Base-by-base conservation (phyloP, 2,113 vertebrate genomes). In the Globicephala melas region DNA sequence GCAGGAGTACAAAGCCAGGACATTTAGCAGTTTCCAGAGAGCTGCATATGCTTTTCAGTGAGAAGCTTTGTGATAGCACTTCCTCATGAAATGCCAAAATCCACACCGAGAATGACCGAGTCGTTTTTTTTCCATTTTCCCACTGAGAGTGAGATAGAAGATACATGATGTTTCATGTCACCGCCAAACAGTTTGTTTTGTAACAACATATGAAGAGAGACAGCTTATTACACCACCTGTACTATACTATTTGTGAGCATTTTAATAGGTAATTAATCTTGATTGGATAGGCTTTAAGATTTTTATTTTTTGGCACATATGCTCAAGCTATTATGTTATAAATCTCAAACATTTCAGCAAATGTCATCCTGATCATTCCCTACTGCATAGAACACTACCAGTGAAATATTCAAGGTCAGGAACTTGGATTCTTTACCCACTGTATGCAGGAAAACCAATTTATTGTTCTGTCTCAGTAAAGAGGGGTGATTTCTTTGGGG, bases 201-300 rank as follows among this genome's bases (percentile, higher is more conserved):
- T 95, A 71, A 7, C 97, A 4, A 65, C 53, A 92, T 97, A 47
- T 11, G 5, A 96, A 85, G 65, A 85, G 41, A 91, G 97, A 87
- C 7, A 89, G 82, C 83, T 94, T 98, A 92, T 97, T 96, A 96
- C 94, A 82, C 98, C 98, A 98, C 98, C 98, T 98, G 98, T 97
- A 92, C 96, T 77, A 76, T 87, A 67, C 96, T 97, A 73, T 94
- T 98, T 97, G 93, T 76, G 83, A 97, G 98, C 97, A 82, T 97
- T 98, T 98, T 98, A 99, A 98, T 99, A 98, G 98, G 98, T 98
- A 97, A 99, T 99, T 98, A 98, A 99, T 99, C 98, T 99, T 98
- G 98, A 98, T 99, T 99, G 98, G 98, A 98, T 99, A 96, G 98
- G 97, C 95, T 98, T 99, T 99, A 98, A 98, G 98, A 98, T 98